Base-by-base conservation (phyloP, 2,888 invertebrate species). In the Andrena bicolor region DNA sequence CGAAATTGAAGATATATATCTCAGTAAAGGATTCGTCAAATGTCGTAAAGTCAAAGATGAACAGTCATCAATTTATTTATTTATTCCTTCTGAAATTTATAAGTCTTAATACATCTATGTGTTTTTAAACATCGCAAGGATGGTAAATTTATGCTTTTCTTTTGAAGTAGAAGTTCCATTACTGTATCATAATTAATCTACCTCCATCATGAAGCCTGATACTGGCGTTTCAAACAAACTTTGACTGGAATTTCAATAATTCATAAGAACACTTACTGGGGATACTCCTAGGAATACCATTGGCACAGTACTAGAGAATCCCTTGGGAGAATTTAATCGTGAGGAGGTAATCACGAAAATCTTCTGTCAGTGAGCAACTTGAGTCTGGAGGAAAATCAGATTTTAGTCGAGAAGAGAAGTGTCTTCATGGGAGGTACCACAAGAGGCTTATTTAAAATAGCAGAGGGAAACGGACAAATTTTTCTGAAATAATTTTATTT, bases 341-440 rank as follows among this genome's bases (percentile, higher is more conserved):
- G 28, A 28, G 23, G 41, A 20, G 66, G 41, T 23, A 48, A 66
- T 56, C 26, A 26, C 2, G 56, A 26, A 56, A 56, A 56, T 56
- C 23, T 56, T 5, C 2, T 20, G 23, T 20, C 10, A 23, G 10
- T 16, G 28, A 41, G 68, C n/a, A 35, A 10, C n/a, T 53, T 20
- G 66, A 30, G 20, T 65, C 20, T 28, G 26, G 23, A 16, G 53
- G 35, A 5, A 23, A 71, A 63, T 28, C 35, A 58, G 48, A 74
- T 68, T 23, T 68, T 26, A 60, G 28, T 4, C 23, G 26, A 32
- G 48, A 16, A 5, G 32, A 10, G 56, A 23, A 23, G 7, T 26
- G 10, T 13, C 56, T 51, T 71, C 71, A 10, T 48, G 71, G 1
- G 13, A 30, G 8, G 20, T 51, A 3, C 23, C 10, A 28, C 41